These are phyloP conservation scores for Euplexia lucipara DNA, from an alignment of 2,888 invertebrate species.

Conservation along the genomic window DNA sequence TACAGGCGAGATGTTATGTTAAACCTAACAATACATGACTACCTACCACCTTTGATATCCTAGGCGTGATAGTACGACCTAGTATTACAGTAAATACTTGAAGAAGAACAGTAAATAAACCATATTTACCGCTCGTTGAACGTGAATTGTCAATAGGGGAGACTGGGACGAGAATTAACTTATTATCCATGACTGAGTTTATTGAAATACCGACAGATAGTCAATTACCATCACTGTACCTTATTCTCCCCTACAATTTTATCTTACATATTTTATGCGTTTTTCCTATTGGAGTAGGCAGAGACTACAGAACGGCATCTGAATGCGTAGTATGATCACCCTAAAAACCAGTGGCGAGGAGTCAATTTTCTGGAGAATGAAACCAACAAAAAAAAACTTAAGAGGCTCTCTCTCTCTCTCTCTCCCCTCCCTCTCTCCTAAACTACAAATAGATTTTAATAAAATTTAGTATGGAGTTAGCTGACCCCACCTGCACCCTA, in stretches of 20 bases:
- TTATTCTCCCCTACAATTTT: conserved; percentile 5
- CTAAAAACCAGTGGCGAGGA: too few relatives aligned
- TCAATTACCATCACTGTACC: conserved; percentile 19
- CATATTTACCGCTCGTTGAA: conserved; percentile 44
- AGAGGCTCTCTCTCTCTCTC: neutral
- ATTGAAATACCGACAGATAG: conserved; percentile 36
- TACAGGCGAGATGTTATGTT: neutral
- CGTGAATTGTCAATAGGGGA: conserved; percentile 40
- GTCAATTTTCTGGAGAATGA: too few relatives aligned
- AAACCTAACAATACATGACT: neutral
- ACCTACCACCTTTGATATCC: neutral
- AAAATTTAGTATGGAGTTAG: too few relatives aligned
- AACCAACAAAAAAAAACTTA: too few relatives aligned
- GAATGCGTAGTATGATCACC: too few relatives aligned
- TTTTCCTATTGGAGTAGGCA: too few relatives aligned
- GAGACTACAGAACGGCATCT: too few relatives aligned
- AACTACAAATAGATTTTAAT: too few relatives aligned
- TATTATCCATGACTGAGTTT: conserved; percentile 39
- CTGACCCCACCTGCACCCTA: too few relatives aligned
- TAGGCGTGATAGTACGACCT: conserved; percentile 5
- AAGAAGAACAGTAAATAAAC: conserved; percentile 34
- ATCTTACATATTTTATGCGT: too few relatives aligned
- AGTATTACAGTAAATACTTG: conserved; percentile 14
- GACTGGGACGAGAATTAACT: conserved; percentile 35
- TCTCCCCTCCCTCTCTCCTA: too few relatives aligned